A percentile compares a stretch with the other conserved stretches of the same genome.
Evolutionary conservation across 2,888 invertebrate genomes (phyloP).

Genomic region (Salpingus planirostris): DNA sequence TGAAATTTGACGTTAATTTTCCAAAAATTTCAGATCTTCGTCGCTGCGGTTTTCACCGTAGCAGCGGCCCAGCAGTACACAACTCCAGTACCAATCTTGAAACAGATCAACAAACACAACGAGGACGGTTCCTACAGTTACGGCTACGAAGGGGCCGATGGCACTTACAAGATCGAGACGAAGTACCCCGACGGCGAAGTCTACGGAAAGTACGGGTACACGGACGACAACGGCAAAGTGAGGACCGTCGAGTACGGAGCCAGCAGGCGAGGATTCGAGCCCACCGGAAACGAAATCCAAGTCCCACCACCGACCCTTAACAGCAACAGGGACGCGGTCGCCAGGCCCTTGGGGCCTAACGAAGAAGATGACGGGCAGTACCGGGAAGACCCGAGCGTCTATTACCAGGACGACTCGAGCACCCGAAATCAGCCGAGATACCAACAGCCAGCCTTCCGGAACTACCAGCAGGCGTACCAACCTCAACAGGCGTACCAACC

Average conservation of each 20-base stretch:
- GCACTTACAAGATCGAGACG: constrained; percentile 80
- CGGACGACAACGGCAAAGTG: constrained; percentile 65
- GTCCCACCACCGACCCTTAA: constrained; percentile 70
- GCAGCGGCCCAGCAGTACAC: constrained; percentile 47
- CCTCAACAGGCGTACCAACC: constrained; percentile 36
- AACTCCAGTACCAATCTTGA: constrained; percentile 71
- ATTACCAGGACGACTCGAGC: constrained; percentile 55
- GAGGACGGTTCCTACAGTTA: constrained; percentile 84
- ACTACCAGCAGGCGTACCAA: constrained; percentile 23
- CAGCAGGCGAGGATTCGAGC: constrained; percentile 71
- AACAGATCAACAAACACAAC: constrained; percentile 77
- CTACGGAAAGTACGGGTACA: constrained; percentile 83
- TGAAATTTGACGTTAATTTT: constrained; percentile 8
- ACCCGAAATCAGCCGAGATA: constrained; percentile 10
- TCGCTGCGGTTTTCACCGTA: constrained; percentile 29
- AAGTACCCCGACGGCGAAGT: constrained; percentile 78
- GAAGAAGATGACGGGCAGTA: constrained; percentile 81
- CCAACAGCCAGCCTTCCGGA: constrained; percentile 15
- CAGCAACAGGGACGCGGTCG: constrained; percentile 36
- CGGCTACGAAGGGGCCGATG: constrained; percentile 81
- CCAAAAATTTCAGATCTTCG: constrained; percentile 34
- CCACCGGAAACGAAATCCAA: constrained; percentile 65
- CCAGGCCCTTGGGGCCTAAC: constrained; percentile 46
- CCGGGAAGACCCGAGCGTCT: constrained; percentile 72
- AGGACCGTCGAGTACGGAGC: constrained; percentile 83